Evolutionary conservation across 2,888 invertebrate genomes (phyloP), one percentile per base, ranked within the genome.

Genomic region (Drosophila recens): DNA sequence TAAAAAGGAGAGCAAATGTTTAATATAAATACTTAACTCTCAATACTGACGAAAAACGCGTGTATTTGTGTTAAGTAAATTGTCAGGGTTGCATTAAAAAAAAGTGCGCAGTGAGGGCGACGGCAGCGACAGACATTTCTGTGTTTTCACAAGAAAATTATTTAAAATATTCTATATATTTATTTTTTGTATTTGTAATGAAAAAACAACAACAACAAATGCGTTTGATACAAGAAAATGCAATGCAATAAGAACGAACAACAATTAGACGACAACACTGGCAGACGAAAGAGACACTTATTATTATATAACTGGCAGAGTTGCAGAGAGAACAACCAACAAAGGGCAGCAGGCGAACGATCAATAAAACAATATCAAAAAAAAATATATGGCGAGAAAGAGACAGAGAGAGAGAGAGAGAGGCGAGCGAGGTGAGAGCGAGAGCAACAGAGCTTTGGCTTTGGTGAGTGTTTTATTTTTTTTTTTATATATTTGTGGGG

Each of bases 171-270:
- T 67, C 38, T 23, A 3, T 48, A 38, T 46, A 30, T 51, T 15
- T 64, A 40, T 46, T 43, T 38, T 56, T 38, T 43, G 57, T 34
- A 34, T 49, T 34, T 49, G 51, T 64, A 72, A 75, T 88, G 54
- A 49, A 68, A 79, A 65, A 75, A 86, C 75, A 86, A 88, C 89
- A 84, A 84, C 89, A 84, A 78, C 89, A 77, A 83, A 87, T 85
- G 88, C 63, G 36, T 65, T 65, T 72, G 58, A 75, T 51, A 75
- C 59, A 73, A 33, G 42, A 42, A 54, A 86, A 83, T 80, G 72
- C 67, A 71, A 84, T 82, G 79, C 61, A 72, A 80, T 79, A 71
- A 67, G 79, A 85, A 75, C 72, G 77, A 85, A 78, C 80, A 86
- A 86, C 89, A 83, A 63, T 83, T 62, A 86, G 68, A 65, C 77